Evolutionary conservation across 2,888 invertebrate genomes (phyloP).

Genomic region (Pseudanteris insignis): DNA sequence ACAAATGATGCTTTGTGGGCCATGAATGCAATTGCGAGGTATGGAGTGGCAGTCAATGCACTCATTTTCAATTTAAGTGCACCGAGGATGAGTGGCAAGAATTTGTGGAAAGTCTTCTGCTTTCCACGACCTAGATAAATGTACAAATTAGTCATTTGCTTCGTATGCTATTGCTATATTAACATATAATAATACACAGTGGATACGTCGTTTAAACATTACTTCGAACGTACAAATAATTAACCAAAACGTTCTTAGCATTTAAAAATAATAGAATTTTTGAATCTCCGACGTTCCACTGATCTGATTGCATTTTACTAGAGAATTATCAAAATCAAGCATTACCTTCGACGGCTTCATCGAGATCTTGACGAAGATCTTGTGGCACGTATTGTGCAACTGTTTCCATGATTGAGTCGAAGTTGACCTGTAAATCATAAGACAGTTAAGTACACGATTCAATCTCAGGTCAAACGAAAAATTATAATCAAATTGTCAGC

Average conservation of each 20-base stretch:
- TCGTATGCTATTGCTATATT: no score
- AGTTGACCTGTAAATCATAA: slow-evolving; percentile 57
- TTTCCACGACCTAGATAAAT: slow-evolving; percentile 69
- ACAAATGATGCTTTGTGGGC: slow-evolving; percentile 78
- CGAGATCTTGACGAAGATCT: slow-evolving; percentile 69
- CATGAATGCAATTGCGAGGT: slow-evolving; percentile 71
- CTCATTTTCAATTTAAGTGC: slow-evolving; percentile 71
- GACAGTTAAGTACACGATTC: no score
- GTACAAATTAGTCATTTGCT: neutral
- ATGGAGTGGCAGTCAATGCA: slow-evolving; percentile 68
- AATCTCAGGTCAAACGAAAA: no score
- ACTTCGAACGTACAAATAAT: no score
- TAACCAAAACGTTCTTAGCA: no score
- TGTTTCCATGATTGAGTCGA: slow-evolving; percentile 62
- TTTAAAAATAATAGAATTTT: no score
- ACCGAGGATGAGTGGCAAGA: slow-evolving; percentile 71
- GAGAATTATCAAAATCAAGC: neutral
- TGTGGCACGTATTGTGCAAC: slow-evolving; percentile 68
- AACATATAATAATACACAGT: no score
- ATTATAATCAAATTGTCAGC: no score
- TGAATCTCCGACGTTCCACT: no score
- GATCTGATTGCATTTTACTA: no score
- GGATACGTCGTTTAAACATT: no score
- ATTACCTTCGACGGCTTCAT: slow-evolving; percentile 70
- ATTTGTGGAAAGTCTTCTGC: slow-evolving; percentile 69